Evolutionary conservation across 2,113 vertebrate species (phyloP).

Genomic region (Notarius quadriscutis): DNA sequence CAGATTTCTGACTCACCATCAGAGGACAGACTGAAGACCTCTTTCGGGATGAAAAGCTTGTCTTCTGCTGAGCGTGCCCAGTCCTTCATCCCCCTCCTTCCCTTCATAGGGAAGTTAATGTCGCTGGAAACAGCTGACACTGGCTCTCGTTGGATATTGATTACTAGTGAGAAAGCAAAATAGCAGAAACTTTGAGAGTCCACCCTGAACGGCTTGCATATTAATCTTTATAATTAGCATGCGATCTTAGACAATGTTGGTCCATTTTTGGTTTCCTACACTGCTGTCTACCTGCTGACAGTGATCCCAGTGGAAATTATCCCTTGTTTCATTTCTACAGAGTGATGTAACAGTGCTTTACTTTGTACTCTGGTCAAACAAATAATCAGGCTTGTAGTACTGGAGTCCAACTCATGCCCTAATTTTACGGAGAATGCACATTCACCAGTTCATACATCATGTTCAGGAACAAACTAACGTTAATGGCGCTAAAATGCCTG

Average conservation of each 20-base stretch:
- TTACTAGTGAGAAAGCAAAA: conserved; percentile 74
- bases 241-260: not conserved
- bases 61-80: conserved; percentile 95
- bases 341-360: not conserved
- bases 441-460: no score
- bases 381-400: not conserved
- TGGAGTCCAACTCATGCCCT: no score
- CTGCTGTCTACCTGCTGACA: not conserved
- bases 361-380: not conserved
- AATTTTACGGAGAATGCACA: no score
- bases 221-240: not conserved
- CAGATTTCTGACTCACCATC: conserved; percentile 71
- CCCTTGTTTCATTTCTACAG: not conserved
- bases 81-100: conserved; percentile 96
- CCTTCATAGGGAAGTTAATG: conserved; percentile 97
- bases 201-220: not conserved
- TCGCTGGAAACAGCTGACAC: conserved; percentile 96
- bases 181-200: not conserved
- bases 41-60: conserved; percentile 96
- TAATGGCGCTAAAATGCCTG: no score
- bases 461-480: no score
- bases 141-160: conserved; percentile 94
- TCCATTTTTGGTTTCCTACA: no score
- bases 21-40: conserved; percentile 86
- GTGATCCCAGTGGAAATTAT: not conserved